phyloP scores from a whole-genome alignment of 2,797 vertebrate genomes.

The Sphaeramia orbicularis region DNA sequence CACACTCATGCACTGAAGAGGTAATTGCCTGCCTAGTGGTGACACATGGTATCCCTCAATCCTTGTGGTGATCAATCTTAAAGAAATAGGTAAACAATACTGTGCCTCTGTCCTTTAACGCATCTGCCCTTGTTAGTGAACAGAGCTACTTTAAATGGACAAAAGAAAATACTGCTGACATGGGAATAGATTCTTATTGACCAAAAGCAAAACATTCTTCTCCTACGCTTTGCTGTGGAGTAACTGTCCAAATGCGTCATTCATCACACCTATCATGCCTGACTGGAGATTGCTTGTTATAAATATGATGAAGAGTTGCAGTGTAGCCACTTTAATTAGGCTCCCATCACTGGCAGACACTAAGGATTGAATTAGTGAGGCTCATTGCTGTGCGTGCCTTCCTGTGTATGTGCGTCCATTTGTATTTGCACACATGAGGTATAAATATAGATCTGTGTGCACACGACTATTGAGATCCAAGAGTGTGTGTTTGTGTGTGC shows the following conservation, averaged over 20 bases:
- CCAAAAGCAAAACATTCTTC: slow-evolving; percentile 30
- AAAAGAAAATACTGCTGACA: slow-evolving; percentile 41
- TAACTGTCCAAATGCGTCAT: slow-evolving; percentile 47
- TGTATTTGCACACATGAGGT: slow-evolving; percentile 32
- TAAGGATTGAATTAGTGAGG: slow-evolving; percentile 56
- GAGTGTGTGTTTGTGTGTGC: slow-evolving; percentile 22
- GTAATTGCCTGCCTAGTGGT: slow-evolving; percentile 73
- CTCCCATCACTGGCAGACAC: slow-evolving; percentile 58
- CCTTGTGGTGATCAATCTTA: slow-evolving; percentile 75
- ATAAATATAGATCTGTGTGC: slow-evolving; percentile 57
- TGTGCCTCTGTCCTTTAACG: slow-evolving; percentile 64
- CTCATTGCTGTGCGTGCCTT: slow-evolving; percentile 31
- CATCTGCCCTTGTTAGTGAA: slow-evolving; percentile 72
- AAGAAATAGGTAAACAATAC: slow-evolving; percentile 72
- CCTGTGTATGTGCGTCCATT: slow-evolving; percentile 17
- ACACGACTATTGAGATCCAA: slow-evolving; percentile 36
- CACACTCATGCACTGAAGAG: slow-evolving; percentile 37
- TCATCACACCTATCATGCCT: slow-evolving; percentile 67
- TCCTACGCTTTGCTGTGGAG: slow-evolving; percentile 33
- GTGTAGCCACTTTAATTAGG: slow-evolving; percentile 73
- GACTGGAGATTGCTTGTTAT: slow-evolving; percentile 70
- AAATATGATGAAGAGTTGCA: slow-evolving; percentile 74
- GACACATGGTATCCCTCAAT: slow-evolving; percentile 71
- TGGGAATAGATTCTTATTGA: slow-evolving; percentile 53
- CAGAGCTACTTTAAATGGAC: slow-evolving; percentile 53